phyloP scores from a whole-genome alignment of 2,888 invertebrate genomes.

The Nesidiocoris tenuis region DNA sequence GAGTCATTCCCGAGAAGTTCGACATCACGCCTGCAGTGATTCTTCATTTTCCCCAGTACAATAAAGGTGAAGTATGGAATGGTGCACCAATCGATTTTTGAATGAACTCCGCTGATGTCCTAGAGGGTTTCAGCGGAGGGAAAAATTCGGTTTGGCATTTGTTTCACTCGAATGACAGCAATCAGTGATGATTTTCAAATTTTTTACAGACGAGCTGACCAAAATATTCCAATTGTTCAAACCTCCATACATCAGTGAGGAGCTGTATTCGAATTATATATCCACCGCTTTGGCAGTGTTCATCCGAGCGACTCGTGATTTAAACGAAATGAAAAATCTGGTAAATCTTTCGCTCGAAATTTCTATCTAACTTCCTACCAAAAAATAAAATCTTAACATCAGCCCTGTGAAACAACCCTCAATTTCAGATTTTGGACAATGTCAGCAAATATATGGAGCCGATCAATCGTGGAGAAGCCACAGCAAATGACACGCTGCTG shows the following conservation, averaged over 20 bases:
- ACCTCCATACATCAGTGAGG: constrained; percentile 55
- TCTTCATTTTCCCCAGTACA: constrained; percentile 78
- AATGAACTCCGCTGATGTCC: neutral
- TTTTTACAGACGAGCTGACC: constrained; percentile 55
- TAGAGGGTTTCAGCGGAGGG: too few species aligned
- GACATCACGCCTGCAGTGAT: constrained; percentile 70
- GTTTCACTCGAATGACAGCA: too few species aligned
- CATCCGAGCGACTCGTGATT: constrained; percentile 78
- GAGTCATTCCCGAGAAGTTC: constrained; percentile 79
- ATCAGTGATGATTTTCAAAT: constrained; percentile 1
- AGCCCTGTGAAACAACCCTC: too few species aligned
- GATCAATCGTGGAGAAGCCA: constrained; percentile 65
- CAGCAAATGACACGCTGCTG: constrained; percentile 64
- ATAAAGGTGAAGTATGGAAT: constrained; percentile 57
- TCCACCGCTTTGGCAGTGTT: constrained; percentile 82
- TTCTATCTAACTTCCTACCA: too few species aligned
- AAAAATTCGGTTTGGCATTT: too few species aligned
- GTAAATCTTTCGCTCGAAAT: too few species aligned
- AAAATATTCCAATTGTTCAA: constrained; percentile 55
- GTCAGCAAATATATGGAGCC: constrained; percentile 79
- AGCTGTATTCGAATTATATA: constrained; percentile 76
- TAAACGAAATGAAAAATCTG: constrained; percentile 79
- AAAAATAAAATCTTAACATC: too few species aligned
- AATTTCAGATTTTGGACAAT: constrained; percentile 54
- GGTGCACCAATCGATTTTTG: neutral